These are phyloP conservation scores for Tipula helvola DNA, from an alignment of 2,888 invertebrate species.

Conservation along the genomic window DNA sequence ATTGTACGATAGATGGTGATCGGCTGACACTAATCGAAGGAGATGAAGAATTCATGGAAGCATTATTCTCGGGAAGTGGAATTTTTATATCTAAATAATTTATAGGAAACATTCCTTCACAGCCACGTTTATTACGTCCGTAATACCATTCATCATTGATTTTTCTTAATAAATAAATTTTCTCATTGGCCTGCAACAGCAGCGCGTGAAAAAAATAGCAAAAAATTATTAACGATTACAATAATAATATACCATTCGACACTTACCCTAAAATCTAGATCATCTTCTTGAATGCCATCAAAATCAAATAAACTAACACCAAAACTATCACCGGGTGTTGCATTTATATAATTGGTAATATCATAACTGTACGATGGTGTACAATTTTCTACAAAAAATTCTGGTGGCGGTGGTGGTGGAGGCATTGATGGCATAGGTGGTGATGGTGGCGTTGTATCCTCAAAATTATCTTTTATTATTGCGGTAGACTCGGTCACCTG, in stretches of 20 bases:
- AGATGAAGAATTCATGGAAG: background rate
- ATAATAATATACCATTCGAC: background rate
- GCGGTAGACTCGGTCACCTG: background rate
- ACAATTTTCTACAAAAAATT: slow-evolving; percentile 31
- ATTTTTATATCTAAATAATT: slow-evolving; percentile 67
- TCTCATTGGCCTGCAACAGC: slow-evolving; percentile 55
- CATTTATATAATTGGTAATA: slow-evolving; percentile 21
- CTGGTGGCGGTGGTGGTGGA: slow-evolving; percentile 52
- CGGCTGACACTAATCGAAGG: background rate
- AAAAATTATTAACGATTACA: background rate
- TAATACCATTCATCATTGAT: slow-evolving; percentile 71
- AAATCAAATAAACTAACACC: slow-evolving; percentile 73
- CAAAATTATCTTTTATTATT: slow-evolving; percentile 9
- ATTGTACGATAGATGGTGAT: slow-evolving; percentile 11
- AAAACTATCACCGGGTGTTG: slow-evolving; percentile 38
- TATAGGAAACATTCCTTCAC: slow-evolving; percentile 70
- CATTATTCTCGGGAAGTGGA: slow-evolving; percentile 36
- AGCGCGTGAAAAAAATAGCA: slow-evolving; percentile 23
- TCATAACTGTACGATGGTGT: slow-evolving; percentile 24
- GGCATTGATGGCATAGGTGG: slow-evolving; percentile 71
- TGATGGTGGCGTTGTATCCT: slow-evolving; percentile 38
- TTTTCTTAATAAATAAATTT: slow-evolving; percentile 53
- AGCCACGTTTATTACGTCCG: slow-evolving; percentile 51
- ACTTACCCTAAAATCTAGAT: slow-evolving; percentile 67
- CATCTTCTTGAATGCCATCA: slow-evolving; percentile 57